phyloP scores from a whole-genome alignment of 2,888 invertebrate species.

The Trissolcus japonicus region DNA sequence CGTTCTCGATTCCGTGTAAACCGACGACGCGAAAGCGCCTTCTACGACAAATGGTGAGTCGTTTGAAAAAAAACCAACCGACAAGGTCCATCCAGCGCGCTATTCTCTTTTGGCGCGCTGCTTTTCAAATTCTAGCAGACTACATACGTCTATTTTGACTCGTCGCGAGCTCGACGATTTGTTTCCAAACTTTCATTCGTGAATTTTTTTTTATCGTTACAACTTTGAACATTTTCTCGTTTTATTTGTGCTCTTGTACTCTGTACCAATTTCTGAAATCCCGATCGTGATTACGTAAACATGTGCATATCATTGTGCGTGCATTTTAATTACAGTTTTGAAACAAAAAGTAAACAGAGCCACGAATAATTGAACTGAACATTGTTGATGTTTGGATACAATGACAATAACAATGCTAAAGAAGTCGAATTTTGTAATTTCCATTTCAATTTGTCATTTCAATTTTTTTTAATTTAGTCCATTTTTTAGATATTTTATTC shows the following conservation, averaged over 20 bases:
- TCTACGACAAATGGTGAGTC: constrained; percentile 41
- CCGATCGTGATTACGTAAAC: not conserved
- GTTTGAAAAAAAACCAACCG: too few relatives aligned
- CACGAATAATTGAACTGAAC: not conserved
- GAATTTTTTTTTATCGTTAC: not conserved
- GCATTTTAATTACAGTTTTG: not conserved
- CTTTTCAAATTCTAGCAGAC: constrained; percentile 55
- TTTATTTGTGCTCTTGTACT: not conserved
- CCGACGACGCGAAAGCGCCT: constrained; percentile 11
- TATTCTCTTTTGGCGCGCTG: constrained; percentile 33
- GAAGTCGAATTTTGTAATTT: not conserved
- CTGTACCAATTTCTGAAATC: not conserved
- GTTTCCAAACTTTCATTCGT: not conserved
- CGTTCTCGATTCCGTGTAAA: not conserved
- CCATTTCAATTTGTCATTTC: too few relatives aligned
- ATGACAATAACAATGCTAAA: not conserved
- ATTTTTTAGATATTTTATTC: too few relatives aligned
- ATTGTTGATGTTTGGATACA: not conserved
- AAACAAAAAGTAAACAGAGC: constrained; percentile 4
- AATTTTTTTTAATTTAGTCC: too few relatives aligned
- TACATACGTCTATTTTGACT: constrained; percentile 19
- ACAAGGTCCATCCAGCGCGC: not conserved
- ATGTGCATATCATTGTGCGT: constrained; percentile 1
- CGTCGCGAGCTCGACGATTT: constrained; percentile 14
- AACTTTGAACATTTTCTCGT: not conserved